Percentiles rank a stretch among this genome's conserved stretches.
phyloP scores from a whole-genome alignment of 1,140 invertebrate genomes.

The Venturia canescens region DNA sequence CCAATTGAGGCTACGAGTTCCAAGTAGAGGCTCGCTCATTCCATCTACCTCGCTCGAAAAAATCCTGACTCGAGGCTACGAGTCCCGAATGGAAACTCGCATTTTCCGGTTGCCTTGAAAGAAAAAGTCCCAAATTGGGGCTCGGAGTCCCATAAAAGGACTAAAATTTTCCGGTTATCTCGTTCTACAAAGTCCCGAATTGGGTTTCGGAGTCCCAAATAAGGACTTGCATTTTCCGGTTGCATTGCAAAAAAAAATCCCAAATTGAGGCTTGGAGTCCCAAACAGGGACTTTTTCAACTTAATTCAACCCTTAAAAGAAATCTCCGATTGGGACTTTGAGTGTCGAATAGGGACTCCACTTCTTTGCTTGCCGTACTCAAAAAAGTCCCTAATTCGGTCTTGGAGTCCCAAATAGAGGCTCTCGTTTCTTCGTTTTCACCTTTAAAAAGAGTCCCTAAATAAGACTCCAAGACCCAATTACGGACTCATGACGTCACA shows the following conservation, averaged over 20 bases:
- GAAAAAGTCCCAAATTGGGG: background rate
- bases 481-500: background rate
- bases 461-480: background rate
- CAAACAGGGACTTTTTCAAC: background rate
- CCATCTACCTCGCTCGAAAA: too few relatives aligned
- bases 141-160: background rate
- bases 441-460: background rate
- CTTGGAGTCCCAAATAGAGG: background rate
- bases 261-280: background rate
- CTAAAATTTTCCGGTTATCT: background rate
- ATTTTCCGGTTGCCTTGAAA: too few relatives aligned
- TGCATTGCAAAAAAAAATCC: background rate
- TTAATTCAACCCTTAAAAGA: background rate
- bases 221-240: background rate
- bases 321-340: background rate
- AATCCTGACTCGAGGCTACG: too few relatives aligned
- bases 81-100: too few relatives aligned
- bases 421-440: background rate
- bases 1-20: too few relatives aligned
- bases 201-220: background rate
- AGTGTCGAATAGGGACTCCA: background rate
- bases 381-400: background rate
- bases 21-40: too few relatives aligned
- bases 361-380: background rate
- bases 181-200: background rate